Evolutionary conservation across 2,797 vertebrate genomes (phyloP).

Genomic region (Notamacropus eugenii): DNA sequence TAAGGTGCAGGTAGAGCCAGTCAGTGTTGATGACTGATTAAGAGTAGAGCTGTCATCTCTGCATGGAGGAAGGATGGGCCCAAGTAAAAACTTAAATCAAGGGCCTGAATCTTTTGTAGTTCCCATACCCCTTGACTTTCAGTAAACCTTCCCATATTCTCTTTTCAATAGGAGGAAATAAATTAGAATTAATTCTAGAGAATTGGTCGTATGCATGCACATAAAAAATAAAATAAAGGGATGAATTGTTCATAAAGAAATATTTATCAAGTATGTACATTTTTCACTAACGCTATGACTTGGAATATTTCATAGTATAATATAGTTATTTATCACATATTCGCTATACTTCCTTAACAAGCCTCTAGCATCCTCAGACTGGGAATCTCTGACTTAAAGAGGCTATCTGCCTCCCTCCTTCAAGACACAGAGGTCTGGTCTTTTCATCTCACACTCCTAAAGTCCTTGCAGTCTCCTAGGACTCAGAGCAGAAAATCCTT

Average conservation of each 20-base stretch:
- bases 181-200: background rate
- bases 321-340: background rate
- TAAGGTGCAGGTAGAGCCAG: background rate
- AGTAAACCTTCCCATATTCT: background rate
- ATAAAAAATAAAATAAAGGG: background rate
- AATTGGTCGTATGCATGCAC: background rate
- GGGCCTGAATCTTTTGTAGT: background rate
- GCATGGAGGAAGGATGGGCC: background rate
- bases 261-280: background rate
- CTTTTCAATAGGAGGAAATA: background rate
- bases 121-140: background rate
- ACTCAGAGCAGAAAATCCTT: background rate
- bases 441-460: background rate
- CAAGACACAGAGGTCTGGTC: background rate
- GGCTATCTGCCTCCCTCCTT: background rate
- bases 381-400: background rate
- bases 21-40: background rate
- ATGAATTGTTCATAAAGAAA: background rate
- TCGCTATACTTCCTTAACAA: background rate
- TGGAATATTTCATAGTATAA: background rate
- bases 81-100: background rate
- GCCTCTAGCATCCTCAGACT: background rate
- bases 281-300: background rate
- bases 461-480: background rate
- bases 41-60: background rate